A percentile compares a stretch with the other conserved stretches of the same genome.
phyloP scores from a whole-genome alignment of 2,797 vertebrate genomes.

The Atherinosoma microstoma region DNA sequence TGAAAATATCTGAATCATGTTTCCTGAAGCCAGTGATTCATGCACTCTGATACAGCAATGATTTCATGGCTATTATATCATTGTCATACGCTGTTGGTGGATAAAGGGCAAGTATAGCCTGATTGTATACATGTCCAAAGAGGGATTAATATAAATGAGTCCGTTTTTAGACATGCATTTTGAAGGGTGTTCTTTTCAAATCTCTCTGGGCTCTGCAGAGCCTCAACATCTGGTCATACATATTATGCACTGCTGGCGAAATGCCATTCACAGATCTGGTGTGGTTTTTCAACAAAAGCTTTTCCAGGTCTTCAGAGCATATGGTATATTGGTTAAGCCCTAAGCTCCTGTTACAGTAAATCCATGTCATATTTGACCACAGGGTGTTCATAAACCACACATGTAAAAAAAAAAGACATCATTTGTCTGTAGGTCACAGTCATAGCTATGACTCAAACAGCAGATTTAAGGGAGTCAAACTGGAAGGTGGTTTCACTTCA shows the following conservation, averaged over 20 bases:
- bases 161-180: conserved; percentile 9
- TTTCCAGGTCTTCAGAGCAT: conserved; percentile 49
- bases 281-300: conserved; percentile 57
- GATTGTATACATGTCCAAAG: conserved; percentile 5
- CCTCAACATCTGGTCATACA: conserved; percentile 61
- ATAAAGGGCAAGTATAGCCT: conserved; percentile 3
- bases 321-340: conserved; percentile 47
- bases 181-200: conserved; percentile 25
- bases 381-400: conserved; percentile 49
- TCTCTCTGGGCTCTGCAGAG: conserved; percentile 31
- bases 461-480: conserved; percentile 11
- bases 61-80: background rate
- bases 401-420: conserved; percentile 31
- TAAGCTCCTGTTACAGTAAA: conserved; percentile 69
- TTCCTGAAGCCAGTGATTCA: background rate
- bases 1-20: conserved; percentile 6
- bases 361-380: conserved; percentile 57
- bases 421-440: conserved; percentile 35
- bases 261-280: conserved; percentile 47
- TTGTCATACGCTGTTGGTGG: background rate
- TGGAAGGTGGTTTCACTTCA: conserved; percentile 10
- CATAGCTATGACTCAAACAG: conserved; percentile 41
- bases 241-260: conserved; percentile 44
- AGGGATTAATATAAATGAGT: conserved; percentile 32
- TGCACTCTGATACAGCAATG: background rate